Conservation (phyloP, 2,888 invertebrate genomes). For the Cynaeus angustus region DNA sequence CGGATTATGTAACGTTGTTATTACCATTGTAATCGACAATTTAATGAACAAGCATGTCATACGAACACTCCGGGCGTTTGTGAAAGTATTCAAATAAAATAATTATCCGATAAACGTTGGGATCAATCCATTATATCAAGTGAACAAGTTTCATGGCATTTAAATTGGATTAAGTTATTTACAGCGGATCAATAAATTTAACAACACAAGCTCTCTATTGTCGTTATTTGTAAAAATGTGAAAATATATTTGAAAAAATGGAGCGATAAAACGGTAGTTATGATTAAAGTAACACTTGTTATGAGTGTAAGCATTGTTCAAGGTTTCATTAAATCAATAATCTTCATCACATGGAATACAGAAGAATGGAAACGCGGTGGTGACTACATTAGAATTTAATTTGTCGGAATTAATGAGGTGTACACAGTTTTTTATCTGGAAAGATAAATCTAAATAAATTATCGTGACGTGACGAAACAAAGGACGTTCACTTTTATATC, state of each 20-base stretch:
- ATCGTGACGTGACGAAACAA: slow-evolving; percentile 44
- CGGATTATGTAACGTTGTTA: slow-evolving; percentile 34
- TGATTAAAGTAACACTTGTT: slow-evolving; percentile 32
- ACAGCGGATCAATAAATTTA: slow-evolving; percentile 39
- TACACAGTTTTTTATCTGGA: slow-evolving; percentile 26
- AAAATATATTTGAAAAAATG: slow-evolving; percentile 27
- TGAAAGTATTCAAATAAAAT: slow-evolving; percentile 46
- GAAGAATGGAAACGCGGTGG: slow-evolving; percentile 4
- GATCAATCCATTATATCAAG: slow-evolving; percentile 35
- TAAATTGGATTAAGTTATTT: slow-evolving; percentile 43
- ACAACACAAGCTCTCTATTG: slow-evolving; percentile 37
- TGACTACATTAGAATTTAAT: slow-evolving; percentile 38
- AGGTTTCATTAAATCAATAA: slow-evolving; percentile 38
- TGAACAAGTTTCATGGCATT: slow-evolving; percentile 39
- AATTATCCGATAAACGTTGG: slow-evolving; percentile 29
- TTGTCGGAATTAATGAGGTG: slow-evolving; percentile 39
- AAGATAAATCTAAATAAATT: slow-evolving; percentile 44
- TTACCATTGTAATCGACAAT: slow-evolving; percentile 29
- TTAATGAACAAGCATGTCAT: slow-evolving; percentile 28
- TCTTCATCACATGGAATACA: slow-evolving; percentile 29
- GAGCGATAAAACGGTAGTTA: slow-evolving; percentile 30
- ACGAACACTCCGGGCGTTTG: slow-evolving; percentile 32
- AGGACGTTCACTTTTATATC: slow-evolving; percentile 44
- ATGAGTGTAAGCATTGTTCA: slow-evolving; percentile 33
- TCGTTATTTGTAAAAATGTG: slow-evolving; percentile 33